Percentiles rank a stretch among this genome's conserved stretches.
Conservation (phyloP, 2,888 invertebrate genomes). For the Ennomos quercinarius region DNA sequence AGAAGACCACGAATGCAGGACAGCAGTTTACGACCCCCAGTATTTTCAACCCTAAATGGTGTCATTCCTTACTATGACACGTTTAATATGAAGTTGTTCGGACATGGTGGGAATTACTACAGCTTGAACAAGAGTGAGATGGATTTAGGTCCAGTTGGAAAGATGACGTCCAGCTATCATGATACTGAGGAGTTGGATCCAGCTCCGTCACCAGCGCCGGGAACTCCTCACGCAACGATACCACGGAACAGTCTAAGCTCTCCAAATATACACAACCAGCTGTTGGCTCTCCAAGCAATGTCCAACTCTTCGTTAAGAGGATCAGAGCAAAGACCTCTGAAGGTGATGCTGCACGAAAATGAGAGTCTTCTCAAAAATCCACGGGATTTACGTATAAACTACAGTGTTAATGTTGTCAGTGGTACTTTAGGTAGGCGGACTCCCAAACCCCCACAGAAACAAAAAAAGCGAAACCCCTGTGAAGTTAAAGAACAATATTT, state of each 20-base stretch:
- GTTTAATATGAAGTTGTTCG: constrained; percentile 93
- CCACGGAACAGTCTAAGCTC: constrained; percentile 82
- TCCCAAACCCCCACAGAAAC: constrained; percentile 92
- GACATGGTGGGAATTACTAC: constrained; percentile 90
- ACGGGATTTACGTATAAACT: constrained; percentile 62
- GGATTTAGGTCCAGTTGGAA: constrained; percentile 83
- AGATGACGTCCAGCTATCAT: constrained; percentile 71
- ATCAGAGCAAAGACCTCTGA: constrained; percentile 64
- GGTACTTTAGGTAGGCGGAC: constrained; percentile 78
- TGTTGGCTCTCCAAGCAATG: constrained; percentile 75
- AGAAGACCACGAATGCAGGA: constrained; percentile 90
- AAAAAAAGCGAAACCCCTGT: constrained; percentile 89
- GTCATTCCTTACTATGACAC: constrained; percentile 90
- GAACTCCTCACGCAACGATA: constrained; percentile 77
- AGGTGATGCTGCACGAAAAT: constrained; percentile 68
- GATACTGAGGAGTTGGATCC: constrained; percentile 78
- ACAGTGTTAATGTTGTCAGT: constrained; percentile 65
- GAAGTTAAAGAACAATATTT: constrained; percentile 89
- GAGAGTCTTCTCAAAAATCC: constrained; percentile 64
- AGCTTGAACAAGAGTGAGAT: constrained; percentile 90
- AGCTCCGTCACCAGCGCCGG: constrained; percentile 81
- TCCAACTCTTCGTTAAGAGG: constrained; percentile 56
- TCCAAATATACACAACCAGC: constrained; percentile 80
- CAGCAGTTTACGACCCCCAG: constrained; percentile 72
- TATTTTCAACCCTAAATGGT: constrained; percentile 75